Evolutionary conservation across 2,113 vertebrate species (phyloP).

Genomic region (Laticauda colubrina): DNA sequence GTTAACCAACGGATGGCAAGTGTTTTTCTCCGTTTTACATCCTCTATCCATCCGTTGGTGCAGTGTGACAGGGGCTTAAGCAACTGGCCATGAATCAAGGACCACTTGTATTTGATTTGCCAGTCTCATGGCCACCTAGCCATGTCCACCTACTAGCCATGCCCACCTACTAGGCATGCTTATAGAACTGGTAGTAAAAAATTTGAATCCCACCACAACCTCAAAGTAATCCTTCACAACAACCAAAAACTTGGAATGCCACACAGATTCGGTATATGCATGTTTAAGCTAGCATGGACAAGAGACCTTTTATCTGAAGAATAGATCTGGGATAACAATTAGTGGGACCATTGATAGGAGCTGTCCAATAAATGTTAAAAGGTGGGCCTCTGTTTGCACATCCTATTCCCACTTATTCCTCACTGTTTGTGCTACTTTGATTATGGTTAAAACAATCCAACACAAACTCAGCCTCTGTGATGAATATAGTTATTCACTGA

Average conservation of each 20-base stretch:
- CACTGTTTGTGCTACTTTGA: not conserved
- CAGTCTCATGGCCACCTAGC: too few species aligned
- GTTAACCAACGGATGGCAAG: too few species aligned
- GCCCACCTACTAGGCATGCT: too few species aligned
- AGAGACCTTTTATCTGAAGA: not conserved
- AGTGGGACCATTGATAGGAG: too few species aligned
- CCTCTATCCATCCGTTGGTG: too few species aligned
- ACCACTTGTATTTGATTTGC: too few species aligned
- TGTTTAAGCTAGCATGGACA: not conserved
- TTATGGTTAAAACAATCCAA: slow-evolving; percentile 13
- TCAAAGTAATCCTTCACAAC: not conserved
- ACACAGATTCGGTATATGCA: not conserved
- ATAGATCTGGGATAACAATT: not conserved
- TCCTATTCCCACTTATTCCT: not conserved
- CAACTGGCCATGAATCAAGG: too few species aligned
- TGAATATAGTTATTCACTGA: slow-evolving; percentile 38
- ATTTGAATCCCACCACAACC: not conserved
- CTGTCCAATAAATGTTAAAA: not conserved
- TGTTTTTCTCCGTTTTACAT: too few species aligned
- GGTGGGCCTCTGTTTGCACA: not conserved
- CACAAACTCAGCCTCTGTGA: slow-evolving; percentile 2
- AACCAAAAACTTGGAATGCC: not conserved
- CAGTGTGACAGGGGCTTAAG: too few species aligned
- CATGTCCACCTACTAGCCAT: too few species aligned
- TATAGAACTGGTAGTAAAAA: too few species aligned